Percentiles rank a stretch among this genome's conserved stretches.
phyloP scores from a whole-genome alignment of 2,113 vertebrate genomes.

The Verasper variegatus region DNA sequence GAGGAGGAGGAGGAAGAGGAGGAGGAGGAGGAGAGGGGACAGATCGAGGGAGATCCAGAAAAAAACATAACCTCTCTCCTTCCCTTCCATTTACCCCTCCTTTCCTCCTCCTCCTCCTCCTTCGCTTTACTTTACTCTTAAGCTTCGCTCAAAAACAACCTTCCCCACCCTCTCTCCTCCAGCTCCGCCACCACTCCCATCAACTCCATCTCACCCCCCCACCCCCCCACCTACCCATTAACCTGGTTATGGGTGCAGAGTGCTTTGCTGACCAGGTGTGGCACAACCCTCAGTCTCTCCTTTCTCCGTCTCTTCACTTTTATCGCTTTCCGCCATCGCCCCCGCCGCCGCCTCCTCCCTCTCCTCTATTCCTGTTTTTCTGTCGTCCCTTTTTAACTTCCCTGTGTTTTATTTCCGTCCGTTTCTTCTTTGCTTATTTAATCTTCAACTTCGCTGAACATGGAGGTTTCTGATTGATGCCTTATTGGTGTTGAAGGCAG shows the following conservation, averaged over 20 bases:
- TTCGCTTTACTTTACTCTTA: constrained; percentile 56
- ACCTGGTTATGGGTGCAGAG: constrained; percentile 71
- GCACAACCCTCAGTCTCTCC: background rate
- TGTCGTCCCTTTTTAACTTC: background rate
- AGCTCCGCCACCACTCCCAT: constrained; percentile 5
- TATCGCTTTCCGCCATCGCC: background rate
- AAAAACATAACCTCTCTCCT: constrained; percentile 14
- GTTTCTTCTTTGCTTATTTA: background rate
- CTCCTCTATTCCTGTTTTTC: background rate
- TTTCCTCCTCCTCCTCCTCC: constrained; percentile 8
- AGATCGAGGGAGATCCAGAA: constrained; percentile 64
- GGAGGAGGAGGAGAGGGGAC: constrained; percentile 48
- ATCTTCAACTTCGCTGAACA: background rate
- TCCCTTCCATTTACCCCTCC: constrained; percentile 22
- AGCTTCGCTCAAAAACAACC: constrained; percentile 53
- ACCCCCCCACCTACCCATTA: constrained; percentile 52
- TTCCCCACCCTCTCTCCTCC: constrained; percentile 17
- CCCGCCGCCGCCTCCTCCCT: background rate
- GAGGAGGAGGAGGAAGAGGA: constrained; percentile 32
- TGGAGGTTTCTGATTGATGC: background rate
- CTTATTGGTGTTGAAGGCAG: background rate
- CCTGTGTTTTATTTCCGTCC: constrained; percentile 5
- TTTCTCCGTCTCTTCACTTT: constrained; percentile 2
- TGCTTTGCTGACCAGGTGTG: constrained; percentile 71
- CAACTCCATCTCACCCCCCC: background rate